phyloP scores from a whole-genome alignment of 2,888 invertebrate species.

The Alviniconcha strummeri region DNA sequence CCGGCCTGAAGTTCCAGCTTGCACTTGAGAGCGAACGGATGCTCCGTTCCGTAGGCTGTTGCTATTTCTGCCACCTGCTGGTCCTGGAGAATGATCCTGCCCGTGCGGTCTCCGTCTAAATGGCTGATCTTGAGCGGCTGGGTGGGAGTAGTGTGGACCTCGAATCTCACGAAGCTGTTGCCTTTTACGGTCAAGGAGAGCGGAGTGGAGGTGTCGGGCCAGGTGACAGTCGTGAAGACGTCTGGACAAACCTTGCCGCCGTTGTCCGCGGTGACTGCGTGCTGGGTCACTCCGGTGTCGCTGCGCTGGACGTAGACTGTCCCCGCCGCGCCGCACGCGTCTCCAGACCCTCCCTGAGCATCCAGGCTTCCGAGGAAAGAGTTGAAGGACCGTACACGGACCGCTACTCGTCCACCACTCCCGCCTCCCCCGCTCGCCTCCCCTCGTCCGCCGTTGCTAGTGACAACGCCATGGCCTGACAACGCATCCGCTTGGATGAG shows the following conservation, averaged over 20 bases:
- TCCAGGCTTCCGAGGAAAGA: slow-evolving; percentile 45
- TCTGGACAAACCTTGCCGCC: slow-evolving; percentile 31
- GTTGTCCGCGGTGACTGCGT: slow-evolving; percentile 47
- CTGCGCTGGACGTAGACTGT: slow-evolving; percentile 49
- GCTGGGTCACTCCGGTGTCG: slow-evolving; percentile 42
- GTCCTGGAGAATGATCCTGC: slow-evolving; percentile 40
- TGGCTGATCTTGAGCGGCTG: slow-evolving; percentile 39
- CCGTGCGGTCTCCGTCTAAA: slow-evolving; percentile 53
- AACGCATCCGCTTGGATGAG: slow-evolving; percentile 43
- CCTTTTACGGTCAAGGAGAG: slow-evolving; percentile 45
- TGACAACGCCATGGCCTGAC: slow-evolving; percentile 52
- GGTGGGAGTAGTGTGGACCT: slow-evolving; percentile 1
- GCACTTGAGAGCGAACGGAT: slow-evolving; percentile 51
- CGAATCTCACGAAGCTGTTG: slow-evolving; percentile 39
- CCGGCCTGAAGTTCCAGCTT: slow-evolving; percentile 46
- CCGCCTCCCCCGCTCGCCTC: slow-evolving; percentile 49
- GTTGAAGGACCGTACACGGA: slow-evolving; percentile 40
- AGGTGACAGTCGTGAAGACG: slow-evolving; percentile 36
- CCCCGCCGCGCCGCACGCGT: slow-evolving; percentile 52
- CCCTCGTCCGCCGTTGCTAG: slow-evolving; percentile 48
- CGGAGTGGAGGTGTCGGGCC: slow-evolving; percentile 25
- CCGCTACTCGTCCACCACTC: slow-evolving; percentile 47
- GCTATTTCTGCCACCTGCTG: slow-evolving; percentile 51
- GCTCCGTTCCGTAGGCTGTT: slow-evolving; percentile 53
- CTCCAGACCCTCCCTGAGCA: slow-evolving; percentile 49